Base-by-base conservation (phyloP, 1,140 invertebrate species). In the Drosophila carrolli region DNA sequence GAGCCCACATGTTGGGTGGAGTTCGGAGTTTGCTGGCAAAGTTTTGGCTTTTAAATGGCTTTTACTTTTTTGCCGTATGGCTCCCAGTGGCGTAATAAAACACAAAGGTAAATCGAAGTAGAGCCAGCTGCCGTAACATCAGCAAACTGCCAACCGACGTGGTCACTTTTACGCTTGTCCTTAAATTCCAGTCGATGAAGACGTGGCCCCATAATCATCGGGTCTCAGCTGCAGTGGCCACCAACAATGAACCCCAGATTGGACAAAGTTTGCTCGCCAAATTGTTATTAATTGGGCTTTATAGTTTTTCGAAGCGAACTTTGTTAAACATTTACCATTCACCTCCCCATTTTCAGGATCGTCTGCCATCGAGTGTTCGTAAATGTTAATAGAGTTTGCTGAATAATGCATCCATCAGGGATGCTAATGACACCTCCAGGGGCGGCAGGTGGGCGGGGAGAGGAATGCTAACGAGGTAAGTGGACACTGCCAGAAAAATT, bases 11-110 rank as follows among this genome's bases (percentile, higher is more conserved):
- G 67, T 40, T 14, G 23, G 32, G 3, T 23, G 23, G 46, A 16
- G 51, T 27, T 73, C 4, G 23, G 46, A 16, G 51, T 27, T 73
- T 76, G 83, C 63, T 72, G 71, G 61, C 47, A 88, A 88, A 88
- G 76, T 88, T 88, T 89, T 75, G 84, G 84, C 77, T 89, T 89
- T 89, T 84, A 89, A 89, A 89, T 89, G 84, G 84, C 85, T 89
- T 89, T 89, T 89, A 89, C 84, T 89, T 84, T 86, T 81, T 81
- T 81, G 77, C 77, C 68, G 80, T 68, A 89, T 89, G 84, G 80
- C 84, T 89, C 84, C 84, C 84, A 84, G 81, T 84, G 85, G 84
- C 80, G 66, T 78, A 82, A 89, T 89, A 89, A 89, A 89, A 89
- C 79, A 80, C 77, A 84, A 89, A 88, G 84, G 84, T 88, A 88